Evolutionary conservation across 2,888 invertebrate species (phyloP), one percentile per base, ranked within the genome.

Genomic region (Eupeodes latifasciatus): DNA sequence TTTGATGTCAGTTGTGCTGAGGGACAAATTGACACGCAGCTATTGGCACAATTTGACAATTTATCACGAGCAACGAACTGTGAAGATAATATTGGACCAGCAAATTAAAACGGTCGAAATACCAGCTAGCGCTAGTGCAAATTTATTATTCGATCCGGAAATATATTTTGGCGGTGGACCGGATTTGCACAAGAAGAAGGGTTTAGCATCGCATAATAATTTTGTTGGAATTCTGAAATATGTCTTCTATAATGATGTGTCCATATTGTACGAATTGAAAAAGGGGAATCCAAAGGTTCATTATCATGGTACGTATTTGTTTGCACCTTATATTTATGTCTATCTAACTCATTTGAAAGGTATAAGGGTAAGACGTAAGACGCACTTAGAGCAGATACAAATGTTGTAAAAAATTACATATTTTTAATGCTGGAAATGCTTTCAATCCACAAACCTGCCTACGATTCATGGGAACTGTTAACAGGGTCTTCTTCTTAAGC

Each of bases 91-190:
- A 89, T 94, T 98, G 57, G 98, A 98, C 93, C 95, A 96, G 69
- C 96, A 96, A 91, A 95, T 94, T 49, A 95, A 96, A 90, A 94
- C 95, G 0, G 95, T 97, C 75, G 96, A 97, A 91, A 94, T 97
- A 64, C 96, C 96, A 1, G 76, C 91, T 10, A 91, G 92, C 14
- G 91, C 91, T 1, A 95, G 95, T 92, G 94, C 95, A 75, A 95
- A 96, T 92, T 95, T 98, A 87, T 97, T 98, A 90, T 97, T 98
- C 89, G 98, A 98, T 94, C 98, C 98, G 51, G 98, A 98, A 94
- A 97, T 98, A 90, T 98, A 98, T 93, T 97, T 98, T 90, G 97
- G 98, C 67, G 97, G 97, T 16, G 98, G 98, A 4, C 97, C 98
- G 2, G 97, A 97, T 92, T 93, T 97, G 85, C 95, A 96, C 91